Evolutionary conservation across 2,888 invertebrate genomes (phyloP), one percentile per base, ranked within the genome.

Genomic region (Zele albiditarsus): DNA sequence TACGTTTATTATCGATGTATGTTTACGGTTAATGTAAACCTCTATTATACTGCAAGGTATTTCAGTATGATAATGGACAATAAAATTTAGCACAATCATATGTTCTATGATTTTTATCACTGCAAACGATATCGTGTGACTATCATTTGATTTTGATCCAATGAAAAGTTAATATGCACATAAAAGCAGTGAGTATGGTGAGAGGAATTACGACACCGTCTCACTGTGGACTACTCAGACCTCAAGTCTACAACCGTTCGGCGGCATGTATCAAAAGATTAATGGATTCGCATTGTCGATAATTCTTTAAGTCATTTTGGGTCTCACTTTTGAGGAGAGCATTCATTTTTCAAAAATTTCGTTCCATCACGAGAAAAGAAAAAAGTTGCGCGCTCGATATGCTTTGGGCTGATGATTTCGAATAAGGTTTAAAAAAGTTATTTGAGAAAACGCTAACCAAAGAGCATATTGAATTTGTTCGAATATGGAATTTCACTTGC

Each of bases 211-310:
- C 20, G 20, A 71, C 28, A 53, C 33, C 25, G 42, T 49, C n/a
- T 53, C 42, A 33, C 28, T 49, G 53, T 69, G 31, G 62, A 63
- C 12, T 38, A 6, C 25, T 62, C 57, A 57, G 57, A 60, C 58
- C 38, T 67, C 49, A 63, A 73, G 77, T 71, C 77, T 77, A 73
- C 53, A 38, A 62, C 75, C 75, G 78, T 81, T 80, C 78, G 77
- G 78, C 81, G 80, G 79, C 81, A 81, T 84, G 84, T 80, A 83
- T 82, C 77, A 88, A 53, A 53, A 88, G 89, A 89, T 89, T 89
- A 89, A 89, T 89, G 89, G 88, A 87, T 87, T 86, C 82, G 82
- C 85, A 89, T 89, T 89, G 89, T 89, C 87, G 86, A 88, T 87
- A 87, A 87, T 89, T 89, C 88, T 89, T 88, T 88, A 85, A 84